Base-by-base conservation (phyloP, 2,888 invertebrate species). In the Drosophila prostipennis region DNA sequence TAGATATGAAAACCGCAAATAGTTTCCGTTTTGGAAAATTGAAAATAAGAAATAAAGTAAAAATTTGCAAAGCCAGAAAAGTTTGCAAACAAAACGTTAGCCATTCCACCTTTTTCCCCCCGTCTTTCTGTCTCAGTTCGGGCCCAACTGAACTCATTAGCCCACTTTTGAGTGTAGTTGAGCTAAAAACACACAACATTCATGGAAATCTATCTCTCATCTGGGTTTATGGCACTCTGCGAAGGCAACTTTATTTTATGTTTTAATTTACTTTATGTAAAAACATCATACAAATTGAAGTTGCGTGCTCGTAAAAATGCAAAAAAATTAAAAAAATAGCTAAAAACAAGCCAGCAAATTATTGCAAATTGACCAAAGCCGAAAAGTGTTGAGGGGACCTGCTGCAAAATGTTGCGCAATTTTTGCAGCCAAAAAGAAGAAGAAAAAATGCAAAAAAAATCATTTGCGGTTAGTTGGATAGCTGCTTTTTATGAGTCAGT, bases 91-190 rank as follows among this genome's bases (percentile, higher is more conserved):
- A 58, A 58, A 64, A 61, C 54, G 59, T 59, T 51, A 63, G 56
- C 36, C 49, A 72, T 54, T 57, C 61, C 63, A 39, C 36, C 55
- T 59, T 56, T 55, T 42, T 53, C 34, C 6, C 11, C 8, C 34
- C 6, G 13, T 48, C 7, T 34, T 29, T 46, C 10, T 14, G 51
- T 43, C 46, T 39, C n/a, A 39, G 34, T 55, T 58, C 42, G 46
- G 46, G 42, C 51, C 48, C 67, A 73, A 63, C 37, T 87, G 79
- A 87, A 87, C 87, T 89, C 87, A 87, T 89, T 87, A 87, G 85
- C 87, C 87, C 74, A 85, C 65, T 87, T 87, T 74, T 63, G 51
- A 68, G 74, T 60, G 67, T 74, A 73, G 58, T 58, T 64, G 37
- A 34, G 39, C 37, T 37, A n/a, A 37, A 46, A 61, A 56, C 53